Conservation (phyloP, 2,888 invertebrate species). For the Phyto melanocephala region DNA sequence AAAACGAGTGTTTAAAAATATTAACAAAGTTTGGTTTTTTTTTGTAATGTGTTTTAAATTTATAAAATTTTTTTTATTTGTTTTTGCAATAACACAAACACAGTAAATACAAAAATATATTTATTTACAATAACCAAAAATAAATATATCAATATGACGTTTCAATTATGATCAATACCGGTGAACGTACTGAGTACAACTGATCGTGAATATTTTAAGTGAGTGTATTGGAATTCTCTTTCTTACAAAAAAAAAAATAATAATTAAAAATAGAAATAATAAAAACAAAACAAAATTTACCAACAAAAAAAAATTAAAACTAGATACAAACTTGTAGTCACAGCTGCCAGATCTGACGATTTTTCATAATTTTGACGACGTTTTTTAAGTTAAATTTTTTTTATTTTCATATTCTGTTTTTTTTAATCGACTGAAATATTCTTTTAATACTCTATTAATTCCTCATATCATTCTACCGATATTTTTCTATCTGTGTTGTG, state of each 20-base stretch:
- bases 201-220: constrained; percentile 64
- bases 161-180: constrained; percentile 67
- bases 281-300: neutral
- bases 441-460: too few relatives aligned
- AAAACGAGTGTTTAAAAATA: constrained; percentile 8
- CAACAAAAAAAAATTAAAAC: neutral
- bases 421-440: too few relatives aligned
- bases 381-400: too few relatives aligned
- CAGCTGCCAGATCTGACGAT: too few relatives aligned
- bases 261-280: constrained; percentile 5
- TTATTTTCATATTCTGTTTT: too few relatives aligned
- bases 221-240: constrained; percentile 5
- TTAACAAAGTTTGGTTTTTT: neutral
- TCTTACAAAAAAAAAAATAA: neutral
- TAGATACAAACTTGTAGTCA: constrained; percentile 29
- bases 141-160: neutral
- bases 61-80: constrained; percentile 6
- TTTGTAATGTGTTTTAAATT: neutral
- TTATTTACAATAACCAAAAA: neutral
- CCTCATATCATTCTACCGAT: too few relatives aligned
- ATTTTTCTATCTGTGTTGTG: too few relatives aligned
- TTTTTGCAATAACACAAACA: constrained; percentile 1
- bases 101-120: neutral
- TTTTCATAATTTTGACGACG: too few relatives aligned
- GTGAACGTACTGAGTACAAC: constrained; percentile 74